Conservation (phyloP, 2,888 invertebrate species). For the Cyrtodaria siliqua region DNA sequence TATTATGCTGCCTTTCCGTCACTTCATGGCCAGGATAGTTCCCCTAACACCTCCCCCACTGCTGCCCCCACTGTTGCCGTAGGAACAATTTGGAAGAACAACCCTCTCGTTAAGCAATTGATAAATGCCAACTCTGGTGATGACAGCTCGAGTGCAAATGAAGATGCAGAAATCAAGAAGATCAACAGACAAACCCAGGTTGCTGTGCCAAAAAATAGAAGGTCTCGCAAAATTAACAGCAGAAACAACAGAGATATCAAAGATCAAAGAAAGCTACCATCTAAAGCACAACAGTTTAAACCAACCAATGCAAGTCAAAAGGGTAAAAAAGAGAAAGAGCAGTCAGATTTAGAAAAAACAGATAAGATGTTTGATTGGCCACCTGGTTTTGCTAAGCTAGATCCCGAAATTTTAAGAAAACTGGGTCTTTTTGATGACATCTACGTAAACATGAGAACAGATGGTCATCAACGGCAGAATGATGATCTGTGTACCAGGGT, state of each 20-base stretch:
- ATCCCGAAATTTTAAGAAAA: constrained; percentile 38
- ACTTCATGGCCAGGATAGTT: constrained; percentile 74
- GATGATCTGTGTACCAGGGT: constrained; percentile 71
- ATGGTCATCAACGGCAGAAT: constrained; percentile 34
- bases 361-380: constrained; percentile 33
- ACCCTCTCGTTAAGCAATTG: constrained; percentile 62
- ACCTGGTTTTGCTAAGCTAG: constrained; percentile 47
- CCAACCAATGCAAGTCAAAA: constrained; percentile 3
- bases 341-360: neutral
- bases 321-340: constrained; percentile 15
- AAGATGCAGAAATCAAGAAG: constrained; percentile 52
- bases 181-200: constrained; percentile 37
- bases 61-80: constrained; percentile 55
- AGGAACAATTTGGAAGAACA: constrained; percentile 68
- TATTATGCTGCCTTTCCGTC: constrained; percentile 87
- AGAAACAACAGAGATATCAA: constrained; percentile 5
- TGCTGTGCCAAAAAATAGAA: constrained; percentile 35
- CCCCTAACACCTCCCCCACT: constrained; percentile 55
- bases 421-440: constrained; percentile 21
- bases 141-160: constrained; percentile 43
- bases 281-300: neutral
- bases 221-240: constrained; percentile 32
- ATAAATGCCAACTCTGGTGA: constrained; percentile 20
- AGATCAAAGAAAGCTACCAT: neutral
- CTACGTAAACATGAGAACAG: constrained; percentile 19